Conservation (phyloP, 2,888 invertebrate genomes). For the Lobophora halterata region DNA sequence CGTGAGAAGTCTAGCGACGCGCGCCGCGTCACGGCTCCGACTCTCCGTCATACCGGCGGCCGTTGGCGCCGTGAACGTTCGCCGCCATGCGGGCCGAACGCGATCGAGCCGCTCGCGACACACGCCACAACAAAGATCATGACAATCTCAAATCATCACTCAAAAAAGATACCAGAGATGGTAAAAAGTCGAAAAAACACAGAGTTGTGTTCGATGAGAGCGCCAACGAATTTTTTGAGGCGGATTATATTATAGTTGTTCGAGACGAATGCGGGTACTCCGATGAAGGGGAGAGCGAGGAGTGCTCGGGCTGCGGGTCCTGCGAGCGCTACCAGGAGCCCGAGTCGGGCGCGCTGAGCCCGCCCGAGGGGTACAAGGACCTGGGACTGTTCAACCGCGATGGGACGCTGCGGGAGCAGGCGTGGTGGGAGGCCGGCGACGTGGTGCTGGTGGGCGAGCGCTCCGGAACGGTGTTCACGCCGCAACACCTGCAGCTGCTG, state of each 20-base stretch:
- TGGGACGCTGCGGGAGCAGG: slow-evolving; percentile 79
- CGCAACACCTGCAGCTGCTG: slow-evolving; percentile 84
- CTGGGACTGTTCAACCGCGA: slow-evolving; percentile 84
- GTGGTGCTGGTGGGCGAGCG: slow-evolving; percentile 79
- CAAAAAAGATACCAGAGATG: slow-evolving; percentile 79
- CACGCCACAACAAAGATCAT: slow-evolving; percentile 82
- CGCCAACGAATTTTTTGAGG: slow-evolving; percentile 94
- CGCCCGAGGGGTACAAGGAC: slow-evolving; percentile 95
- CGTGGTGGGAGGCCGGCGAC: slow-evolving; percentile 80
- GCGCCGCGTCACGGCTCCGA: slow-evolving; percentile 27
- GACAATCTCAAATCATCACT: slow-evolving; percentile 86
- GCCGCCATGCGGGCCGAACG: slow-evolving; percentile 77
- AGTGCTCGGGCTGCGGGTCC: slow-evolving; percentile 82
- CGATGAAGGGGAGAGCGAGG: slow-evolving; percentile 89
- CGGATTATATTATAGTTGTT: slow-evolving; percentile 94
- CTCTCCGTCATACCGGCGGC: slow-evolving; percentile 49
- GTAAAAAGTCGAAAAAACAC: slow-evolving; percentile 86
- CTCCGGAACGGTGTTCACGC: slow-evolving; percentile 82
- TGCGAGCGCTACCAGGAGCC: slow-evolving; percentile 84
- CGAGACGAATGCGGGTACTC: slow-evolving; percentile 92
- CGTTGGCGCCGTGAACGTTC: slow-evolving; percentile 58
- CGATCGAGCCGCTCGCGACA: slow-evolving; percentile 69
- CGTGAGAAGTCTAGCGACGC: slow-evolving; percentile 20
- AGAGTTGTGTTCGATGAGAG: slow-evolving; percentile 94
- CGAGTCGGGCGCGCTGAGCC: slow-evolving; percentile 92